Evolutionary conservation across 2,888 invertebrate genomes (phyloP).

Genomic region (Pristionchus japonicus): DNA sequence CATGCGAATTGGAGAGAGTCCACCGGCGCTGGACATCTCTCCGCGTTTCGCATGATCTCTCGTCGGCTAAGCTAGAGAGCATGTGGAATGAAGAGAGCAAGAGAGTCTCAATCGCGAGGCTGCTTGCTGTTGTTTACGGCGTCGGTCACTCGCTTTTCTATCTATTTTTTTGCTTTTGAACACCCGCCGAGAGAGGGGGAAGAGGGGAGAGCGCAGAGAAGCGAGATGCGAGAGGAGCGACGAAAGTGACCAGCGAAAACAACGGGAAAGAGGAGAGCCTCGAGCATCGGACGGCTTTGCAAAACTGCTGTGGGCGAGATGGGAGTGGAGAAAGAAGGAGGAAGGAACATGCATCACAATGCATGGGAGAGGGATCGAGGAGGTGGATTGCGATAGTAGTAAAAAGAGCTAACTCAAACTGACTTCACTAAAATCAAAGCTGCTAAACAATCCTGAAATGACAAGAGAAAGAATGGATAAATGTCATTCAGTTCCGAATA

Average conservation of each 20-base stretch:
- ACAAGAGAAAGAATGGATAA: too few relatives aligned
- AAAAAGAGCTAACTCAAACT: neutral
- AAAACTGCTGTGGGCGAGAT: neutral
- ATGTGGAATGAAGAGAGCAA: neutral
- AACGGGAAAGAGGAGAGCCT: neutral
- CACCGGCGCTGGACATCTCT: neutral
- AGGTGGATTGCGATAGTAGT: neutral
- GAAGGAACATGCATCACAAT: constrained; percentile 20
- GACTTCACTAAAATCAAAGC: too few relatives aligned
- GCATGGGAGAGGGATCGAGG: neutral
- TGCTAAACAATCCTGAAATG: too few relatives aligned
- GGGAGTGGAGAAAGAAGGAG: constrained; percentile 19
- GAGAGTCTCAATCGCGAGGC: neutral
- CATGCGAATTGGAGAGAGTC: neutral
- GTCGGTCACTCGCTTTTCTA: constrained; percentile 35
- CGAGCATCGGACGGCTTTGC: neutral
- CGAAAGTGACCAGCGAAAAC: neutral
- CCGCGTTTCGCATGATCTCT: neutral
- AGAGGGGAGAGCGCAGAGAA: neutral
- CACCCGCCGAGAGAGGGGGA: neutral
- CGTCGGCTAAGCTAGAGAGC: neutral
- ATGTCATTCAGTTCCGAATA: too few relatives aligned
- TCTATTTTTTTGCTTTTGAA: constrained; percentile 16
- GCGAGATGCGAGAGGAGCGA: neutral
- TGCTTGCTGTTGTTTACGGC: neutral